phyloP scores from a whole-genome alignment of 2,113 vertebrate species.

The Andinoacara biseriatus region DNA sequence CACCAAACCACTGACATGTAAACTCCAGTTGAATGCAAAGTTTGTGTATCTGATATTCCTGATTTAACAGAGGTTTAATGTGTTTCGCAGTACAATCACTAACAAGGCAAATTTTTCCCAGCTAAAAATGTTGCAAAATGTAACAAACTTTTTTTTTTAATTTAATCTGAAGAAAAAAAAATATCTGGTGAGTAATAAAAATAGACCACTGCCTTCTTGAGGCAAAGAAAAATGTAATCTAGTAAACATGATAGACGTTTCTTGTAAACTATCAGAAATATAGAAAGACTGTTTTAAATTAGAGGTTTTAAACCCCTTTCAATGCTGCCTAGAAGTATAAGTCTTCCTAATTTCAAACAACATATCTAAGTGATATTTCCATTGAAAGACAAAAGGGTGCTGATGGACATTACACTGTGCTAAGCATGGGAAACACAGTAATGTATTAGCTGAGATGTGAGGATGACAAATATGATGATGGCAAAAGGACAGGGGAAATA shows the following conservation, averaged over 20 bases:
- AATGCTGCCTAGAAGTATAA: accelerated
- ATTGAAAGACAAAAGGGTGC: background rate
- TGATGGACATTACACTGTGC: slow-evolving; percentile 7
- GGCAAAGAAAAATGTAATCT: background rate
- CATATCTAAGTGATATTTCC: background rate
- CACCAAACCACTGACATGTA: slow-evolving; percentile 72
- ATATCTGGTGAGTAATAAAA: background rate
- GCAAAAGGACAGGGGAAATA: slow-evolving; percentile 11
- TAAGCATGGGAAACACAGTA: slow-evolving; percentile 24
- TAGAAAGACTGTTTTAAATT: background rate
- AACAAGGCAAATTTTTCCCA: background rate
- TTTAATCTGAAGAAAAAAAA: background rate
- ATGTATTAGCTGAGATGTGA: slow-evolving; percentile 28
- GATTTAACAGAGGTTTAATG: background rate
- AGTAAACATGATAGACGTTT: background rate
- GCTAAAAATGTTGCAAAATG: background rate
- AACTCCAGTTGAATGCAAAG: slow-evolving; percentile 37
- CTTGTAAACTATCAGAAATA: background rate
- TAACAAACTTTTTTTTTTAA: background rate
- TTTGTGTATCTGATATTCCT: slow-evolving; percentile 26
- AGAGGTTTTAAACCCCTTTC: background rate
- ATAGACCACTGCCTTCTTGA: accelerated
- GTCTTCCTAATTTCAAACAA: slow-evolving; percentile 6
- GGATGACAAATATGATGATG: slow-evolving; percentile 14
- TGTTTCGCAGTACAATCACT: background rate